These are phyloP conservation scores for Lutjanus argentimaculatus DNA, from an alignment of 2,797 vertebrate genomes.

Conservation along the genomic window DNA sequence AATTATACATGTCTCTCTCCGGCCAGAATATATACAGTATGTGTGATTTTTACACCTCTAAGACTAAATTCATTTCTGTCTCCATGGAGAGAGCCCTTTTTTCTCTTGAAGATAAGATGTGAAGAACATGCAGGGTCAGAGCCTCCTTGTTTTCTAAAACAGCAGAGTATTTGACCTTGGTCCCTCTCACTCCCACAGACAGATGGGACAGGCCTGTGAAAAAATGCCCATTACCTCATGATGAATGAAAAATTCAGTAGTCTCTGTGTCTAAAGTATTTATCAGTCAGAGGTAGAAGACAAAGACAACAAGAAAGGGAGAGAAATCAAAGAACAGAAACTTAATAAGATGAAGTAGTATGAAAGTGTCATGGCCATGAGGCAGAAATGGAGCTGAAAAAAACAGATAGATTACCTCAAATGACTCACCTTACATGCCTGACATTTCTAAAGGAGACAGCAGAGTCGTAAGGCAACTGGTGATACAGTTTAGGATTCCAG, in stretches of 20 bases:
- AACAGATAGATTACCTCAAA: constrained; percentile 7
- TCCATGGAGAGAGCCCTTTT: background rate
- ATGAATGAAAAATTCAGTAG: background rate
- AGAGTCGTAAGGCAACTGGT: background rate
- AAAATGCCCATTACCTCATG: background rate
- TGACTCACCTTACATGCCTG: constrained; percentile 10
- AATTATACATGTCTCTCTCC: background rate
- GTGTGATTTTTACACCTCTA: background rate
- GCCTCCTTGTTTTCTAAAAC: constrained; percentile 41
- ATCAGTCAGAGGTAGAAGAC: background rate
- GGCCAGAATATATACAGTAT: background rate
- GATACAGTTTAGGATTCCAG: background rate
- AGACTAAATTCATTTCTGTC: background rate
- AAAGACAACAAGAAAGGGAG: background rate
- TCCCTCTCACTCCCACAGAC: constrained; percentile 32
- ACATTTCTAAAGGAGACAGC: constrained; percentile 16
- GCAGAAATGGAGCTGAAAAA: background rate
- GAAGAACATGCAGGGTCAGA: constrained; percentile 38
- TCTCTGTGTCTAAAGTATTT: background rate
- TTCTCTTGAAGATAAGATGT: constrained; percentile 37
- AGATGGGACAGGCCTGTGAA: constrained; percentile 26
- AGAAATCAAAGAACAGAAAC: background rate
- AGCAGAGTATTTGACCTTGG: constrained; percentile 35
- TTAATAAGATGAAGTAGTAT: background rate
- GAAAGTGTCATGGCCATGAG: background rate